These are phyloP conservation scores for Cheumatopsyche charites DNA, from an alignment of 1,140 invertebrate species.

Conservation along the genomic window DNA sequence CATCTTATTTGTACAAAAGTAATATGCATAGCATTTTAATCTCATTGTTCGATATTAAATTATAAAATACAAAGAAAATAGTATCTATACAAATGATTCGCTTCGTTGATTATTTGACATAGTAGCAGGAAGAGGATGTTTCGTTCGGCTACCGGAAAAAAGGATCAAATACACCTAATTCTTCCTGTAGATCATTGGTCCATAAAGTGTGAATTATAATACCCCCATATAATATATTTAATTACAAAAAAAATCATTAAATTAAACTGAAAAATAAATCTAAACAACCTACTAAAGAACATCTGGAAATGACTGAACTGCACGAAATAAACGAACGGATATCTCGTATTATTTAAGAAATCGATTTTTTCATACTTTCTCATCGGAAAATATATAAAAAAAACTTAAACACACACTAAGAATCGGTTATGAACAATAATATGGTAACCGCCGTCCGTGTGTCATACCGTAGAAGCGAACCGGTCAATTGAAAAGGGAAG, in stretches of 20 bases:
- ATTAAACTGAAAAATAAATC: neutral
- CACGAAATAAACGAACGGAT: constrained; percentile 5
- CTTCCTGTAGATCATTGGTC: constrained; percentile 30
- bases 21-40: too few species aligned
- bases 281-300: neutral
- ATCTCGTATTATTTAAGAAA: neutral
- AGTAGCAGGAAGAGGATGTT: constrained; percentile 21
- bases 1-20: too few species aligned
- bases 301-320: neutral
- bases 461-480: constrained; percentile 23
- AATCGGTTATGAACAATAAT: constrained; percentile 7
- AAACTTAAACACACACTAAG: neutral
- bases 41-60: too few species aligned
- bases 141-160: constrained; percentile 17
- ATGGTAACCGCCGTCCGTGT: constrained; percentile 3
- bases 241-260: neutral
- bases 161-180: constrained; percentile 34
- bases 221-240: neutral
- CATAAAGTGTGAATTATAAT: constrained; percentile 9
- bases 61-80: too few species aligned
- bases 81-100: too few species aligned
- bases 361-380: neutral
- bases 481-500: constrained; percentile 33
- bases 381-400: constrained; percentile 1
- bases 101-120: too few species aligned